A percentile compares a stretch with the other conserved stretches of the same genome.
These are phyloP conservation scores for Piaya cayana DNA, from an alignment of 2,113 vertebrate species.

Conservation along the genomic window DNA sequence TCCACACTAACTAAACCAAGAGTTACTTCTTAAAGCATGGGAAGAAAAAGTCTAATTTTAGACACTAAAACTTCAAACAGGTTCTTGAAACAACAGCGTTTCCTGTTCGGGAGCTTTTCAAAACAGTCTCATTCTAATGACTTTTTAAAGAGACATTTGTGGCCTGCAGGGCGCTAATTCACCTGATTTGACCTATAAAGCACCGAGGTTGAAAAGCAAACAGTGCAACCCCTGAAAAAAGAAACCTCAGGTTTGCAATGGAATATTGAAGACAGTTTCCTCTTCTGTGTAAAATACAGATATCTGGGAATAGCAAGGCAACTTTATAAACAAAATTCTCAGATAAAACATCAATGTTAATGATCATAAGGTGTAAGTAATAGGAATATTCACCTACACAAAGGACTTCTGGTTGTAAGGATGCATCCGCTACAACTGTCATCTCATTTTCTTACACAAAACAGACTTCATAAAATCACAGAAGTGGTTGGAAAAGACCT, in stretches of 20 bases:
- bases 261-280: background rate
- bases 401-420: background rate
- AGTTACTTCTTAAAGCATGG: background rate
- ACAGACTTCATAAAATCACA: background rate
- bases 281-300: background rate
- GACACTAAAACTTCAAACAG: constrained; percentile 25
- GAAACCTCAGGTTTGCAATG: background rate
- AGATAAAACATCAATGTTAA: background rate
- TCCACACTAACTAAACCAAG: background rate
- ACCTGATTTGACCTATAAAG: constrained; percentile 41
- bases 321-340: background rate
- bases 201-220: background rate
- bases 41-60: background rate
- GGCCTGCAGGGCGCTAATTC: background rate
- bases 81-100: constrained; percentile 20
- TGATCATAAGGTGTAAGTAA: background rate
- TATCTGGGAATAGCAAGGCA: background rate
- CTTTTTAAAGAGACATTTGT: constrained; percentile 21
- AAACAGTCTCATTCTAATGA: constrained; percentile 56
- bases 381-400: background rate
- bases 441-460: background rate
- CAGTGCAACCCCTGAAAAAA: background rate
- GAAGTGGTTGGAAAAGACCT: no score
- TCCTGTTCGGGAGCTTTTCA: constrained; percentile 58
- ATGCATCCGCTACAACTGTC: background rate